These are phyloP conservation scores for Crossaster papposus DNA, from an alignment of 53 echinoderm and acorn worm genomes.

Conservation along the genomic window DNA sequence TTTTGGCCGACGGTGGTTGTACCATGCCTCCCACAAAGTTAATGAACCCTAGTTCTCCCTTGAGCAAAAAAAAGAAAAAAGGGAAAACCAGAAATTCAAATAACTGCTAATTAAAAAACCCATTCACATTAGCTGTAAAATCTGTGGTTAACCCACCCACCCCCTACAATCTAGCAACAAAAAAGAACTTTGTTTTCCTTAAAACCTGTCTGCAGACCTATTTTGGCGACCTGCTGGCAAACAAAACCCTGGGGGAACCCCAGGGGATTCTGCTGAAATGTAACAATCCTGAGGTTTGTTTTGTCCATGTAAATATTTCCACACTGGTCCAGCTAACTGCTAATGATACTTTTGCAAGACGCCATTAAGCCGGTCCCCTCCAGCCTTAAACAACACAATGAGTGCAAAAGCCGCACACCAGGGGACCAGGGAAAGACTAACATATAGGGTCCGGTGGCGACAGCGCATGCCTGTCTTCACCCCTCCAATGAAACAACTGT, in stretches of 20 bases:
- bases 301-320: slow-evolving; percentile 27
- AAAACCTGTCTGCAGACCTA: background rate
- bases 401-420: background rate
- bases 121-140: slow-evolving; percentile 3
- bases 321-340: background rate
- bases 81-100: background rate
- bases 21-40: background rate
- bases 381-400: background rate
- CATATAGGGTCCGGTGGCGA: slow-evolving; percentile 5
- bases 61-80: background rate
- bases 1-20: background rate
- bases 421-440: background rate
- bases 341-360: background rate
- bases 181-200: background rate
- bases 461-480: background rate
- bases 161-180: background rate
- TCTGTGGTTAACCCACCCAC: too few relatives aligned
- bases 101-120: background rate
- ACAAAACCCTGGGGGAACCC: background rate
- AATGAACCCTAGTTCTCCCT: background rate
- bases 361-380: background rate
- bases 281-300: slow-evolving; percentile 27
- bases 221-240: background rate
- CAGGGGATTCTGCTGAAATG: background rate
- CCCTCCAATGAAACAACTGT: background rate